A percentile compares a stretch with the other conserved stretches of the same genome.
Evolutionary conservation across 2,888 invertebrate species (phyloP).

Genomic region (Drosophila prostipennis): DNA sequence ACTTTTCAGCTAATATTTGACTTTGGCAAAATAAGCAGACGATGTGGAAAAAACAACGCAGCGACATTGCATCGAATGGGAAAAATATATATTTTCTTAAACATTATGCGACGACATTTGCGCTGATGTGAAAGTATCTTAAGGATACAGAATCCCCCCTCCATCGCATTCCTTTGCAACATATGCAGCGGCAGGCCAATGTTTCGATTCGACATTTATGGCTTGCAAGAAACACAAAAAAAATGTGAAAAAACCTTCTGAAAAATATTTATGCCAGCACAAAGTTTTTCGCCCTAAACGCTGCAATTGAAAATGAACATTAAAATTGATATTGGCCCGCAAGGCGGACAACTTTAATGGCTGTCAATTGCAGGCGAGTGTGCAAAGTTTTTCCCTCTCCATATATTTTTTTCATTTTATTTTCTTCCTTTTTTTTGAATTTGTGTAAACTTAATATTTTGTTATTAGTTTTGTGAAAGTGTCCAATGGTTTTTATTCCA

Average conservation of each 20-base stretch:
- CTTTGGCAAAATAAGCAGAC: conserved; percentile 77
- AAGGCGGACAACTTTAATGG: conserved; percentile 64
- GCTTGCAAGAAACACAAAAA: background rate
- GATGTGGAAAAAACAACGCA: conserved; percentile 74
- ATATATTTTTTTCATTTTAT: background rate
- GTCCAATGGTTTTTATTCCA: conserved; percentile 59
- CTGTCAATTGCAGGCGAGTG: conserved; percentile 57
- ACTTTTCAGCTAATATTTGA: conserved; percentile 83
- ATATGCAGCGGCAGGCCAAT: conserved; percentile 46
- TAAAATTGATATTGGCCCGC: conserved; percentile 72
- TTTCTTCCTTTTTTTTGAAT: conserved; percentile 31
- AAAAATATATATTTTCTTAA: conserved; percentile 55
- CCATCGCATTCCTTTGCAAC: conserved; percentile 8
- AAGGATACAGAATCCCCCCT: conserved; percentile 15
- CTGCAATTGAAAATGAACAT: conserved; percentile 74
- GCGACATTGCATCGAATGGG: conserved; percentile 54
- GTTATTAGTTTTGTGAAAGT: conserved; percentile 65
- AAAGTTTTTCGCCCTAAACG: conserved; percentile 46
- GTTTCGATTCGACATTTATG: conserved; percentile 42
- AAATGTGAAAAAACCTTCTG: conserved; percentile 20
- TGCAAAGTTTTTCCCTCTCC: conserved; percentile 23
- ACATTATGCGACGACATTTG: conserved; percentile 74
- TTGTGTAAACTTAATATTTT: conserved; percentile 74
- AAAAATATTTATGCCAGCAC: conserved; percentile 29
- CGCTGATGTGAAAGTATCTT: conserved; percentile 60